Conservation (phyloP, 1,140 invertebrate species). For the Drosophila erecta region DNA sequence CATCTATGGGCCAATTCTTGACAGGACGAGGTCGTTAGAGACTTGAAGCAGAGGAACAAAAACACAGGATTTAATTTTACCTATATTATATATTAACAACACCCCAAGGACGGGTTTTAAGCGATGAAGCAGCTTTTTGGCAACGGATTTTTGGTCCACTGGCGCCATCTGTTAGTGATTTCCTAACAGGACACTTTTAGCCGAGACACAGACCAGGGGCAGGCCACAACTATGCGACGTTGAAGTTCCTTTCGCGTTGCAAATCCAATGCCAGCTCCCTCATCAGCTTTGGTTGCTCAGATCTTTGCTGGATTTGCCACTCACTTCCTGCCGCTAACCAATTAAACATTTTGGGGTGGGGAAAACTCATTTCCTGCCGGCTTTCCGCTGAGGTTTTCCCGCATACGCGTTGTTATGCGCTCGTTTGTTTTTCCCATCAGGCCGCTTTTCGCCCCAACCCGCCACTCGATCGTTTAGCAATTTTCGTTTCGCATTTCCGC, state of each 20-base stretch:
- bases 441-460: neutral
- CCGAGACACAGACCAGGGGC: neutral
- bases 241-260: neutral
- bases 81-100: too few relatives aligned
- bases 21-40: neutral
- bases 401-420: neutral
- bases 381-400: slow-evolving; percentile 10
- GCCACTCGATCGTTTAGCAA: slow-evolving; percentile 14
- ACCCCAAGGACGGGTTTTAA: too few relatives aligned
- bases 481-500: slow-evolving; percentile 37
- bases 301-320: neutral
- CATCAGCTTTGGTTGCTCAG: neutral
- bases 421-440: slow-evolving; percentile 16
- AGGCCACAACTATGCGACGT: neutral
- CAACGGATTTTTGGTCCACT: neutral
- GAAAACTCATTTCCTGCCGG: slow-evolving; percentile 33
- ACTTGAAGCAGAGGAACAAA: neutral
- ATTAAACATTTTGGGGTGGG: neutral
- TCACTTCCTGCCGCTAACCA: neutral
- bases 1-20: neutral
- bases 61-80: too few relatives aligned
- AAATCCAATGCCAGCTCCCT: neutral
- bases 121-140: neutral
- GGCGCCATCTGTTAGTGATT: neutral
- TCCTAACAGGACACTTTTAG: neutral